phyloP scores from a whole-genome alignment of 2,113 vertebrate species.

The Indicator indicator region DNA sequence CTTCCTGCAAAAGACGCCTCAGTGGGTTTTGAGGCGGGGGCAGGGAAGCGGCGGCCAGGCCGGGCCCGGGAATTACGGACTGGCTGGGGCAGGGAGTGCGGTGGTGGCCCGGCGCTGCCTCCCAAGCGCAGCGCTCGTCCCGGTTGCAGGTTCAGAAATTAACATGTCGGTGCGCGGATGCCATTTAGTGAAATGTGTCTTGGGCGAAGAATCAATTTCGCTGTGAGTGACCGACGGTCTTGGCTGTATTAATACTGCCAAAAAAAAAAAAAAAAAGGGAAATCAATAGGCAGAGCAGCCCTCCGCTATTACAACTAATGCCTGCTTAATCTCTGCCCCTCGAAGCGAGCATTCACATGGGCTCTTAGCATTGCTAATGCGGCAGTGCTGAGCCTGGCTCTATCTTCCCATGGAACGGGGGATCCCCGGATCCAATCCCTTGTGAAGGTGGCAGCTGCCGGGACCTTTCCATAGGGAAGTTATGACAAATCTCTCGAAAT shows the following conservation, averaged over 20 bases:
- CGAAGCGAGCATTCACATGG: background rate
- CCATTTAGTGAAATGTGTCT: constrained; percentile 62
- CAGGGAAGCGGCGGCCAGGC: background rate
- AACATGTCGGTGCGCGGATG: constrained; percentile 54
- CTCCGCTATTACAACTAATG: background rate
- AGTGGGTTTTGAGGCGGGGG: background rate
- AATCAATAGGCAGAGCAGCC: constrained; percentile 28
- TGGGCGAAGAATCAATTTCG: constrained; percentile 70
- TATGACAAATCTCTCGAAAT: background rate
- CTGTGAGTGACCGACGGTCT: constrained; percentile 54
- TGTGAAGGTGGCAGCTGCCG: background rate
- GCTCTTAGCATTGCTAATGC: background rate
- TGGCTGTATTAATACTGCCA: constrained; percentile 40
- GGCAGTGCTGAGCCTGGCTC: background rate
- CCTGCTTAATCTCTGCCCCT: constrained; percentile 12
- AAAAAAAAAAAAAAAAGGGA: background rate
- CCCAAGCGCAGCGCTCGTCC: background rate
- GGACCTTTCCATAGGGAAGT: background rate
- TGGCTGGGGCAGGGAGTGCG: background rate
- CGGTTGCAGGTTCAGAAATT: constrained; percentile 24
- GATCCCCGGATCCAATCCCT: background rate
- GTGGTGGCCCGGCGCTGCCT: background rate
- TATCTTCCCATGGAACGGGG: background rate
- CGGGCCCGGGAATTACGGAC: background rate
- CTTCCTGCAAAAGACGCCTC: background rate